Evolutionary conservation across 2,113 vertebrate genomes (phyloP), one percentile per base, ranked within the genome.

Genomic region (Lonchura striata): DNA sequence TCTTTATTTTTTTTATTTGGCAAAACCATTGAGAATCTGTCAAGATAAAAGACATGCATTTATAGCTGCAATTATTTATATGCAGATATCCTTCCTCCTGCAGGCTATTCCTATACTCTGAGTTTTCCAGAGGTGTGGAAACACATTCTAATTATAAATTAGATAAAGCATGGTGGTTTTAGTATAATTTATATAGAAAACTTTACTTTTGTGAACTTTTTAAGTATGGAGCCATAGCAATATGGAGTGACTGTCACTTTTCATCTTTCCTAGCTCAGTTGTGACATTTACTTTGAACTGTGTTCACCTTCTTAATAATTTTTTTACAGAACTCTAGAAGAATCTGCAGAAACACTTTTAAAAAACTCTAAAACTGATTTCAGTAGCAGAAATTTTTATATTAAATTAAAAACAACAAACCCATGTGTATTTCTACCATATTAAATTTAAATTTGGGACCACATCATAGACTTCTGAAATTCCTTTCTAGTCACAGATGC

Each of bases 111-210:
- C 6, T 39, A 35, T 35, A 24, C 2, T n/a, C 2, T n/a, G 71
- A 72, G n/a, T 46, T 94, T 90, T 90, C 37, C 59, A 85, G n/a
- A 76, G 35, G 9, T 69, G 53, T 80, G 60, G 44, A 88, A 92
- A 95, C 7, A 68, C 8, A 69, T 88, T 91, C 89, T 47, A 89
- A 80, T 49, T 69, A 64, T 79, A 47, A 82, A 76, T 27, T 31
- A 82, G 22, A 12, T 71, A 69, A 87, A 69, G 1, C 4, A 57
- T 2, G 1, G 2, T 68, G 6, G 0, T 1, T 87, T 90, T 60
- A 79, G 9, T 61, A 33, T n/a, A 64, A 72, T 82, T 82, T 57
- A 46, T 85, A 25, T 37, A 24, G 53, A 93, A 92, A 80, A 42
- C 6, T 68, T 82, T n/a, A 49, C 5, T 82, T 88, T n/a, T 82